Evolutionary conservation across 2,797 vertebrate genomes (phyloP).

Genomic region (Erpetoichthys calabaricus): DNA sequence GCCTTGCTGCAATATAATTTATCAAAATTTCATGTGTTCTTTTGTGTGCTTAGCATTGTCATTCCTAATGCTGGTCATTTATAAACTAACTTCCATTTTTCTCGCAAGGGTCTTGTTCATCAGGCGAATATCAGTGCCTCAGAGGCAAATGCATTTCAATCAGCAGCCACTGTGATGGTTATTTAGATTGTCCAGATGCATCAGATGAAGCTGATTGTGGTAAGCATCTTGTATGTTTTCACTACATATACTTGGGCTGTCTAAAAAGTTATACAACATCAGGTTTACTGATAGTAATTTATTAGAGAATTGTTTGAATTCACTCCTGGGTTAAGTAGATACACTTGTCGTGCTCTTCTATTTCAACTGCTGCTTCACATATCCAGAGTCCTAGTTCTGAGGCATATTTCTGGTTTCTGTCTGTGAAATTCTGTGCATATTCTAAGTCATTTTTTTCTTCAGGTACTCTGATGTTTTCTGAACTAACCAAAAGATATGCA

Average conservation of each 20-base stretch:
- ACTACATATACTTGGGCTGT: background rate
- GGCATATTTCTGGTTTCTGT: too few relatives aligned
- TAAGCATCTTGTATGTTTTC: slow-evolving; percentile 31
- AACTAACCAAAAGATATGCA: too few relatives aligned
- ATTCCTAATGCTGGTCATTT: too few relatives aligned
- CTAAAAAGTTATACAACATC: background rate
- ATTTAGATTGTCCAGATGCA: slow-evolving; percentile 56
- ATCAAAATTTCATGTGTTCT: too few relatives aligned
- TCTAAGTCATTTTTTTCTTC: too few relatives aligned
- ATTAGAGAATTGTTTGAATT: too few relatives aligned
- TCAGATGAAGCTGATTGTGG: slow-evolving; percentile 70
- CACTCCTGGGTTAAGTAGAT: background rate
- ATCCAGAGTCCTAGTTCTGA: background rate
- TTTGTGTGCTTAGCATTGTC: too few relatives aligned
- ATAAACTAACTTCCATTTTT: background rate
- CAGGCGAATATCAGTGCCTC: slow-evolving; percentile 51
- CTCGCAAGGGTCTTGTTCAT: slow-evolving; percentile 51
- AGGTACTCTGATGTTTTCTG: too few relatives aligned
- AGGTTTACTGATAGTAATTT: too few relatives aligned
- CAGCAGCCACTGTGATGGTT: slow-evolving; percentile 47
- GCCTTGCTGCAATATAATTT: too few relatives aligned
- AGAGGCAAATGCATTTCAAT: slow-evolving; percentile 56
- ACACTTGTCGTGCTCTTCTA: background rate
- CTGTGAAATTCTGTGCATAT: too few relatives aligned
- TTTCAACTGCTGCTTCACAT: slow-evolving; percentile 9